A percentile compares a stretch with the other conserved stretches of the same genome.
Evolutionary conservation across 2,113 vertebrate genomes (phyloP).

Genomic region (Apteryx owenii): DNA sequence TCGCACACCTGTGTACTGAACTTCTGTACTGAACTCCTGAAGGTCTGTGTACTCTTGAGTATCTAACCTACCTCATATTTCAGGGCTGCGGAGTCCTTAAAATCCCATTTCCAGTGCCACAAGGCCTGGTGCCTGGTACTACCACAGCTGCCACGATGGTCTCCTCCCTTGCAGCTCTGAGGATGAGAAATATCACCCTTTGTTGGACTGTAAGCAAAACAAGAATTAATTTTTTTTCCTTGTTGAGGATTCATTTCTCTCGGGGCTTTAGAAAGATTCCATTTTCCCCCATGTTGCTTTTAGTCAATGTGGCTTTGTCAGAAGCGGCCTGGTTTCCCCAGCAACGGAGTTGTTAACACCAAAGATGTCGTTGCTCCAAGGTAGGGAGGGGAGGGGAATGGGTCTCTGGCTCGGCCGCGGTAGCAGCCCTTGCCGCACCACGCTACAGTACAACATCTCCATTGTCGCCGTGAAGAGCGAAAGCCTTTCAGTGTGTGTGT

Average conservation of each 20-base stretch:
- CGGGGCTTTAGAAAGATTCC: neutral
- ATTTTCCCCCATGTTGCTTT: constrained; percentile 65
- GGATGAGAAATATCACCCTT: neutral
- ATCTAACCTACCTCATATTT: fast-evolving
- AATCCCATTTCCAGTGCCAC: neutral
- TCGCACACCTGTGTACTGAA: neutral
- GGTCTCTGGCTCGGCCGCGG: constrained; percentile 19
- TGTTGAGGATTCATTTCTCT: constrained; percentile 33
- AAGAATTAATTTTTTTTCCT: neutral
- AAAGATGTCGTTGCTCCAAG: constrained; percentile 64
- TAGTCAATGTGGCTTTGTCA: constrained; percentile 71
- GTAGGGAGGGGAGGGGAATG: constrained; percentile 40
- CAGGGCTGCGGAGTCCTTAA: neutral
- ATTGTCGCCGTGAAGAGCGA: constrained; percentile 43
- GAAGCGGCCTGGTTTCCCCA: constrained; percentile 62
- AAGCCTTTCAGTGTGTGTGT: constrained; percentile 41
- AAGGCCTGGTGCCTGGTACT: fast-evolving
- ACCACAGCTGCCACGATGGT: neutral
- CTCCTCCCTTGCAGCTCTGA: neutral
- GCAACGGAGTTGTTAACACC: constrained; percentile 54
- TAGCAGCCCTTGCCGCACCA: constrained; percentile 42
- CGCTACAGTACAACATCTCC: constrained; percentile 41
- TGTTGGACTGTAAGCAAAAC: neutral
- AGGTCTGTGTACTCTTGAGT: neutral
- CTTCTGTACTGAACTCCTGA: neutral